Conservation (phyloP, 2,797 vertebrate species). For the Alca torda region DNA sequence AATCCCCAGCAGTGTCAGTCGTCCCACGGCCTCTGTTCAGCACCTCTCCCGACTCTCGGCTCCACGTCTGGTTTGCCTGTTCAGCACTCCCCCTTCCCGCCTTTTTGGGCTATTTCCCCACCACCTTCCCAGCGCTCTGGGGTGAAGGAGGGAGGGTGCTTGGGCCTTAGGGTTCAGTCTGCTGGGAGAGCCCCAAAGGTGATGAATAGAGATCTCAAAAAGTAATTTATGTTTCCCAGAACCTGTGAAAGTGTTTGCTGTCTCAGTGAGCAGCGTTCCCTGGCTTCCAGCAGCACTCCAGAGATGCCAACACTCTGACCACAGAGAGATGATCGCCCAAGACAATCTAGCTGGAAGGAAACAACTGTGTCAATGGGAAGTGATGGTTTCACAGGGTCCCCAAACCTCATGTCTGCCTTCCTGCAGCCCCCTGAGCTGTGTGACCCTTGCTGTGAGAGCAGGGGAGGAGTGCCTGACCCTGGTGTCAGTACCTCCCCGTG, state of each 20-base stretch:
- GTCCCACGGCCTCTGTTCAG: fast-evolving
- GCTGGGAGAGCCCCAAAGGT: neutral
- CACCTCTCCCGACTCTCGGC: neutral
- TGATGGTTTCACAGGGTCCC: fast-evolving
- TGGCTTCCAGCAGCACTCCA: neutral
- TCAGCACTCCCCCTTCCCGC: neutral
- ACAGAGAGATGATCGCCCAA: too few species aligned
- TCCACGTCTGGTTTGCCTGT: neutral
- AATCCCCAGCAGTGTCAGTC: fast-evolving
- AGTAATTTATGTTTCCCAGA: neutral
- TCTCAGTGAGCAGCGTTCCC: fast-evolving
- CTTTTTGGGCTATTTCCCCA: neutral
- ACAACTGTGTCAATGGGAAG: fast-evolving
- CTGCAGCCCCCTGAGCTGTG: neutral
- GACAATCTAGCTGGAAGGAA: neutral
- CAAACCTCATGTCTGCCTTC: neutral
- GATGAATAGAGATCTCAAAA: neutral
- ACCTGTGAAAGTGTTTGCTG: fast-evolving
- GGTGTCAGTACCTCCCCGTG: fast-evolving
- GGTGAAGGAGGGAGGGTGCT: too few species aligned
- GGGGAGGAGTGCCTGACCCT: neutral
- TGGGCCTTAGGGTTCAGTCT: neutral
- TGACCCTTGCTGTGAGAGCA: neutral
- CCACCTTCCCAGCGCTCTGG: fast-evolving
- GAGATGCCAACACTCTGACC: fast-evolving